Evolutionary conservation across 2,888 invertebrate species (phyloP).

Genomic region (Emmelina monodactyla): DNA sequence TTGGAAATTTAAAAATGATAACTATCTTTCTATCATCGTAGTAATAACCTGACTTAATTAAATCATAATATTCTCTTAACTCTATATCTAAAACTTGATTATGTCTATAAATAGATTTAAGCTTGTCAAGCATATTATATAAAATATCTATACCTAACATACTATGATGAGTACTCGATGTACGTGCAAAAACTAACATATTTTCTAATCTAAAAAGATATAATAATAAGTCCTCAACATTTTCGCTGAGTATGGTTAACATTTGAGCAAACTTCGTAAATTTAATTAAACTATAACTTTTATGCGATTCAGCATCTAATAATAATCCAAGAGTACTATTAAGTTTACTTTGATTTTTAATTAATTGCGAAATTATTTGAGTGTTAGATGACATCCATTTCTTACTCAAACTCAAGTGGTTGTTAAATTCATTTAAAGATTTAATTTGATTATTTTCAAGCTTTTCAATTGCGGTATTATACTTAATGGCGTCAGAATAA

Average conservation of each 20-base stretch:
- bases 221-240: constrained; percentile 6
- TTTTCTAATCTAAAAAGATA: constrained; percentile 12
- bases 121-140: constrained; percentile 9
- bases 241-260: constrained; percentile 4
- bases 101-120: constrained; percentile 10
- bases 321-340: constrained; percentile 1
- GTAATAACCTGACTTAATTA: constrained; percentile 11
- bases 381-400: too few relatives aligned
- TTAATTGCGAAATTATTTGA: constrained; percentile 15
- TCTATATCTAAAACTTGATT: constrained; percentile 13
- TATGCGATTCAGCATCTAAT: background rate
- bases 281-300: constrained; percentile 3
- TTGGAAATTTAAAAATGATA: too few relatives aligned
- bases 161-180: constrained; percentile 8
- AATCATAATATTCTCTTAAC: too few relatives aligned
- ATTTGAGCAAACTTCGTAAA: constrained; percentile 7
- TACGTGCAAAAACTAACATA: constrained; percentile 11
- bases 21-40: constrained; percentile 9
- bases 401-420: too few relatives aligned
- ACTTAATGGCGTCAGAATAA: constrained; percentile 16
- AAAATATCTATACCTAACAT: constrained; percentile 9
- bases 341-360: too few relatives aligned
- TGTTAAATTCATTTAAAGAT: too few relatives aligned
- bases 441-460: constrained; percentile 16
- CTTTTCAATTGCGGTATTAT: constrained; percentile 16